A percentile compares a stretch with the other conserved stretches of the same genome.
Evolutionary conservation across 2,113 vertebrate genomes (phyloP).

Genomic region (Thymallus thymallus): DNA sequence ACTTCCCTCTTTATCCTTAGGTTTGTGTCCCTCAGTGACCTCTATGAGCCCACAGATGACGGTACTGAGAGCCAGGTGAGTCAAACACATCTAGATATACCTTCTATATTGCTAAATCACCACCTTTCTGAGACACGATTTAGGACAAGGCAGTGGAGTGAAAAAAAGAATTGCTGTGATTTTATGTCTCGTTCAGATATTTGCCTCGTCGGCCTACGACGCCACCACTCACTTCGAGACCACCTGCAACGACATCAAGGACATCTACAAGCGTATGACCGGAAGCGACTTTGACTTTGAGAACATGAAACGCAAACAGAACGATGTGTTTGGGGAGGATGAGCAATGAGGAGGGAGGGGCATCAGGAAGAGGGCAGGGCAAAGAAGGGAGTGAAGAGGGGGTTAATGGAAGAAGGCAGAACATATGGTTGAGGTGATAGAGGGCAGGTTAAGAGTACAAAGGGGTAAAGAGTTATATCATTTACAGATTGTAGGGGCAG

Average conservation of each 20-base stretch:
- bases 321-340: slow-evolving; percentile 90
- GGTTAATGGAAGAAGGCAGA: slow-evolving; percentile 19
- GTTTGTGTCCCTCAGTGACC: slow-evolving; percentile 90
- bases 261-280: slow-evolving; percentile 92
- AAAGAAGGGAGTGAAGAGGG: slow-evolving; percentile 27
- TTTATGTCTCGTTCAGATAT: slow-evolving; percentile 71
- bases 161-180: neutral
- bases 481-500: neutral
- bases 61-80: slow-evolving; percentile 89
- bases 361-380: slow-evolving; percentile 31
- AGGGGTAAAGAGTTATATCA: too few relatives aligned
- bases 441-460: neutral
- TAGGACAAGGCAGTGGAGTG: neutral
- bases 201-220: slow-evolving; percentile 86
- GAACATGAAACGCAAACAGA: slow-evolving; percentile 95
- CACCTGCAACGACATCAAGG: slow-evolving; percentile 92
- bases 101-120: neutral
- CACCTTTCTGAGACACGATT: neutral
- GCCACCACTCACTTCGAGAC: slow-evolving; percentile 94
- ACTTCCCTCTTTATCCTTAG: slow-evolving; percentile 57
- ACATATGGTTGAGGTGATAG: neutral
- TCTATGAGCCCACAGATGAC: slow-evolving; percentile 85
- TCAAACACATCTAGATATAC: neutral
- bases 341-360: slow-evolving; percentile 79
- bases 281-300: slow-evolving; percentile 92